These are phyloP conservation scores for Hirtodrosophila duncani DNA, from an alignment of 2,888 invertebrate genomes.

Conservation along the genomic window DNA sequence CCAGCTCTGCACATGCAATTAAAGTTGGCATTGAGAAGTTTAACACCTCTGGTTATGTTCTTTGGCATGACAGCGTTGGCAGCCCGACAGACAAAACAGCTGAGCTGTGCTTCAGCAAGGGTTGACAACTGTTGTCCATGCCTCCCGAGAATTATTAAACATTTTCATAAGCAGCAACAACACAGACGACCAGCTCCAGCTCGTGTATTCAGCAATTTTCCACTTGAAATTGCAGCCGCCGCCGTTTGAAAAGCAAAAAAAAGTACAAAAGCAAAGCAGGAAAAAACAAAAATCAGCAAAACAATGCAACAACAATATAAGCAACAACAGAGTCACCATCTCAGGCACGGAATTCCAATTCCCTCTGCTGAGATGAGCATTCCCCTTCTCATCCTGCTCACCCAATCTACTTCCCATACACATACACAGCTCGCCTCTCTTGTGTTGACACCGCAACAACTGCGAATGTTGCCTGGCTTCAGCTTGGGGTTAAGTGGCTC, in stretches of 20 bases:
- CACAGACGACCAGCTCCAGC: no score
- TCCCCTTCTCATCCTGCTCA: no score
- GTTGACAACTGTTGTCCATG: conserved; percentile 12
- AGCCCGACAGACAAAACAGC: conserved; percentile 12
- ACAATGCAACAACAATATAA: conserved; percentile 15
- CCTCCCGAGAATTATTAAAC: conserved; percentile 34
- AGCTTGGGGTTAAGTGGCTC: conserved; percentile 65
- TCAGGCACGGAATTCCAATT: conserved; percentile 42
- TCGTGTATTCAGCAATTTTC: conserved; percentile 65
- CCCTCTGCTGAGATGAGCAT: conserved; percentile 25
- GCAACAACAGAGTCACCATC: conserved; percentile 23
- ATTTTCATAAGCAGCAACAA: no score
- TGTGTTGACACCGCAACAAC: conserved; percentile 30
- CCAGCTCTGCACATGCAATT: conserved; percentile 45
- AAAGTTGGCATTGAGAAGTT: conserved; percentile 18
- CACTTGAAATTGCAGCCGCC: conserved; percentile 53
- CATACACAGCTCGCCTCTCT: conserved; percentile 34
- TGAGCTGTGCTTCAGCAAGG: conserved; percentile 6
- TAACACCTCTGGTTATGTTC: conserved; percentile 1
- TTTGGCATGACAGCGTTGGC: conserved; percentile 6
- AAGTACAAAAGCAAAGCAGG: conserved; percentile 38
- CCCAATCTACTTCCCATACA: no score
- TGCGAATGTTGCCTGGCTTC: conserved; percentile 42
- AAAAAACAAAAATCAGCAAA: conserved; percentile 12
- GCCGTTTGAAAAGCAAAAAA: conserved; percentile 14